These are phyloP conservation scores for Rhinoderma darwinii DNA, from an alignment of 2,113 vertebrate species.

Conservation along the genomic window DNA sequence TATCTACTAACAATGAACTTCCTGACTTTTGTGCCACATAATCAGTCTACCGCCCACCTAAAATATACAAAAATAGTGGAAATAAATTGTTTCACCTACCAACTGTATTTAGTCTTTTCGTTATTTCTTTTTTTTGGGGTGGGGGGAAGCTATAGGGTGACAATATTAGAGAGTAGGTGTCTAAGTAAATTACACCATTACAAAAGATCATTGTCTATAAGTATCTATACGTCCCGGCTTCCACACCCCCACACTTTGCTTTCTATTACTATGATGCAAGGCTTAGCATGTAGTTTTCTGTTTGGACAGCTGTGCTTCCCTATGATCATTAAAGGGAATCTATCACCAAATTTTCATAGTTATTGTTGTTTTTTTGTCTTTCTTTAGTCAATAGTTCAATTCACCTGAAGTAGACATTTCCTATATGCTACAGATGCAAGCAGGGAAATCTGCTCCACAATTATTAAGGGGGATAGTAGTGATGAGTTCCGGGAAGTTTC, in stretches of 20 bases:
- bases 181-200: background rate
- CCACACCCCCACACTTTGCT: slow-evolving; percentile 23
- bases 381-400: background rate
- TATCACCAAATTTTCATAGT: background rate
- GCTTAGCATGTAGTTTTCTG: background rate
- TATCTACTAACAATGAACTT: background rate
- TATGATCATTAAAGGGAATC: background rate
- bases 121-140: background rate
- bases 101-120: background rate
- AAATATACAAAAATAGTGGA: background rate
- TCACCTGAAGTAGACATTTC: background rate
- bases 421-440: background rate
- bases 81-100: background rate
- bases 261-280: background rate
- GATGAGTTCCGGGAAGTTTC: background rate
- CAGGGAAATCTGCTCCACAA: background rate
- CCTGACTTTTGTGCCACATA: background rate
- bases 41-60: background rate
- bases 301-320: slow-evolving; percentile 32
- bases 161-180: slow-evolving; percentile 4
- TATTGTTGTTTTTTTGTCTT: background rate
- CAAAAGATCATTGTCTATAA: slow-evolving; percentile 11
- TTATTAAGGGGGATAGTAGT: background rate
- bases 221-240: background rate
- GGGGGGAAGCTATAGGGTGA: background rate